Conservation (phyloP, 2,888 invertebrate species). For the Ochropleura leucogaster region DNA sequence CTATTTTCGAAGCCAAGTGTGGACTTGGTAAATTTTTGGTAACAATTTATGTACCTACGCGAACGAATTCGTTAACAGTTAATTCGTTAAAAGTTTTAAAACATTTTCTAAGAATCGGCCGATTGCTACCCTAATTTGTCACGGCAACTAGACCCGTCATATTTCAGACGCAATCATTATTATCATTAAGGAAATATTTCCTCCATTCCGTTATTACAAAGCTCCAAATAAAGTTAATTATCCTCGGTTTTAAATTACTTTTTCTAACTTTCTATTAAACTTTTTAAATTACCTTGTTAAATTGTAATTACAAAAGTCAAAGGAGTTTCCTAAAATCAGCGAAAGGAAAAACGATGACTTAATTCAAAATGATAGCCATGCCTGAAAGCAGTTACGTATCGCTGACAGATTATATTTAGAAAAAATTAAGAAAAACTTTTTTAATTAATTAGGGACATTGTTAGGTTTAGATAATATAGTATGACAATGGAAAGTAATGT, state of each 20-base stretch:
- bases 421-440: conserved; percentile 19
- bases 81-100: conserved; percentile 31
- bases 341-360: conserved; percentile 51
- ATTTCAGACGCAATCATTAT: conserved; percentile 50
- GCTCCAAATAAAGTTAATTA: conserved; percentile 77
- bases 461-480: conserved; percentile 22
- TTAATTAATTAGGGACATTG: conserved; percentile 21
- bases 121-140: conserved; percentile 48
- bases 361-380: conserved; percentile 36
- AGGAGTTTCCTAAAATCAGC: conserved; percentile 67
- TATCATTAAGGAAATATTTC: conserved; percentile 59
- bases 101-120: conserved; percentile 15
- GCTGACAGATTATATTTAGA: conserved; percentile 35
- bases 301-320: conserved; percentile 75
- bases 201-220: conserved; percentile 68
- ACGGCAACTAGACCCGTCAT: conserved; percentile 39
- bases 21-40: conserved; percentile 70
- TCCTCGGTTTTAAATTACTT: conserved; percentile 72
- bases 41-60: conserved; percentile 65
- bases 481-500: conserved; percentile 26
- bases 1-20: conserved; percentile 76
- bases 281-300: conserved; percentile 77
- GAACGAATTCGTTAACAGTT: conserved; percentile 53
- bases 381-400: conserved; percentile 22
- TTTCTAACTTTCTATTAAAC: conserved; percentile 70